Percentiles rank a stretch among this genome's conserved stretches.
phyloP scores from a whole-genome alignment of 2,888 invertebrate species.

The Chloroclysta siterata region DNA sequence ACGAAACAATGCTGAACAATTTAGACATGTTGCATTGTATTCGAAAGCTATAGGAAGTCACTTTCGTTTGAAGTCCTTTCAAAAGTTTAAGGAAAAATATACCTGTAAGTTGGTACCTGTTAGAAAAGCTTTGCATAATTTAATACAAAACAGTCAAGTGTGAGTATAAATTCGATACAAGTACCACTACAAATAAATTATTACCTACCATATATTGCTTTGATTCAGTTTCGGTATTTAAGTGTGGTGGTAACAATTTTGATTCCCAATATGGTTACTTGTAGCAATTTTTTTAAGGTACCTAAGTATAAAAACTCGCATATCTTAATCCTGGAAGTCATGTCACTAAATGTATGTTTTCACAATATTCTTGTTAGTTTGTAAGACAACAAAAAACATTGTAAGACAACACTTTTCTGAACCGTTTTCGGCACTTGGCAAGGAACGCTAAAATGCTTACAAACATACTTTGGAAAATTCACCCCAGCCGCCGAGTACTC shows the following conservation, averaged over 20 bases:
- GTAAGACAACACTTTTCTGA: not conserved
- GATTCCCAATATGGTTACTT: no score
- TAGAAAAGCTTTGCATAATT: constrained; percentile 29
- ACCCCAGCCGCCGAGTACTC: constrained; percentile 39
- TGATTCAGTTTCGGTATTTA: no score
- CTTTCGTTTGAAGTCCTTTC: constrained; percentile 4
- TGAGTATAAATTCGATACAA: not conserved
- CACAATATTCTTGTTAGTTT: not conserved
- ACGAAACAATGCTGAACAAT: not conserved
- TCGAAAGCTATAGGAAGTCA: constrained; percentile 1
- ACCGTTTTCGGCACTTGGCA: not conserved
- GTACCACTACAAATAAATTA: not conserved
- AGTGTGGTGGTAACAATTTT: no score
- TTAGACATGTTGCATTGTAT: not conserved
- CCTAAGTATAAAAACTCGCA: no score
- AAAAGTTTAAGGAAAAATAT: not conserved
- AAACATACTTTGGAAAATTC: constrained; percentile 44
- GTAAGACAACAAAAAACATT: no score
- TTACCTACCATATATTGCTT: no score
- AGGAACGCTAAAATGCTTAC: constrained; percentile 28
- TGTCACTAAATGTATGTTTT: no score
- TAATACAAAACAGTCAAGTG: constrained; percentile 2
- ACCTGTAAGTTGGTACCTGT: constrained; percentile 6
- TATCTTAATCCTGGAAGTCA: no score
- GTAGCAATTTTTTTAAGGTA: no score